Conservation (phyloP, 2,113 vertebrate species). For the Aspiorhynchus laticeps region DNA sequence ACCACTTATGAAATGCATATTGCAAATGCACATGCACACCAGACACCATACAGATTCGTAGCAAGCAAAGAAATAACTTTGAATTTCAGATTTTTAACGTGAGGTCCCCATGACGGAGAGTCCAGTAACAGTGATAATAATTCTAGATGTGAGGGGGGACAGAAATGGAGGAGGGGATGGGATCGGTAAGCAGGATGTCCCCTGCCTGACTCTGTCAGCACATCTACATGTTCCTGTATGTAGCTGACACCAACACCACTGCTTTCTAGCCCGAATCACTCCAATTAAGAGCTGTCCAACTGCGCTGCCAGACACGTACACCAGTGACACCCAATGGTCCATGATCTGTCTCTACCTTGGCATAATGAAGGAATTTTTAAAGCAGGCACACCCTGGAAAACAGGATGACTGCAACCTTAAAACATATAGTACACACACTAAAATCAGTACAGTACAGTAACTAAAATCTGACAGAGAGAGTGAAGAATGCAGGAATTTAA, state of each 20-base stretch:
- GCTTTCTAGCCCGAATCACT: slow-evolving; percentile 86
- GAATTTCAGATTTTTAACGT: slow-evolving; percentile 12
- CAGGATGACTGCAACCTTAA: not conserved
- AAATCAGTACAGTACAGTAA: too few species aligned
- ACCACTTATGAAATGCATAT: slow-evolving; percentile 8
- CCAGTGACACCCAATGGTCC: slow-evolving; percentile 93
- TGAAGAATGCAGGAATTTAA: not conserved
- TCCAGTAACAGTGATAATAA: slow-evolving; percentile 47
- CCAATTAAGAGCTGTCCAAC: slow-evolving; percentile 86
- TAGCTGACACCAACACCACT: slow-evolving; percentile 85
- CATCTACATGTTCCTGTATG: slow-evolving; percentile 79
- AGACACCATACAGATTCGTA: slow-evolving; percentile 2
- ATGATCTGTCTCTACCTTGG: slow-evolving; percentile 93
- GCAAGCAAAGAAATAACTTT: slow-evolving; percentile 24
- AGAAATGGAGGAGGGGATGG: slow-evolving; percentile 48
- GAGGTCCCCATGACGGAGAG: slow-evolving; percentile 29
- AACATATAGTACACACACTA: not conserved
- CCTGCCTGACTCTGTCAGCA: slow-evolving; percentile 79
- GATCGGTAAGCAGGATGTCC: slow-evolving; percentile 68
- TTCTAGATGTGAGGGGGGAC: slow-evolving; percentile 41
- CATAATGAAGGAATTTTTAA: slow-evolving; percentile 86
- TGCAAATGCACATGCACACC: slow-evolving; percentile 13
- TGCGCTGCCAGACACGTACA: slow-evolving; percentile 27
- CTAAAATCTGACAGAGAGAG: not conserved
- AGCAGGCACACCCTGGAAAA: slow-evolving; percentile 53